Percentiles rank a stretch among this genome's conserved stretches.
Conservation (phyloP, 2,113 vertebrate species). For the Eidolon helvum region DNA sequence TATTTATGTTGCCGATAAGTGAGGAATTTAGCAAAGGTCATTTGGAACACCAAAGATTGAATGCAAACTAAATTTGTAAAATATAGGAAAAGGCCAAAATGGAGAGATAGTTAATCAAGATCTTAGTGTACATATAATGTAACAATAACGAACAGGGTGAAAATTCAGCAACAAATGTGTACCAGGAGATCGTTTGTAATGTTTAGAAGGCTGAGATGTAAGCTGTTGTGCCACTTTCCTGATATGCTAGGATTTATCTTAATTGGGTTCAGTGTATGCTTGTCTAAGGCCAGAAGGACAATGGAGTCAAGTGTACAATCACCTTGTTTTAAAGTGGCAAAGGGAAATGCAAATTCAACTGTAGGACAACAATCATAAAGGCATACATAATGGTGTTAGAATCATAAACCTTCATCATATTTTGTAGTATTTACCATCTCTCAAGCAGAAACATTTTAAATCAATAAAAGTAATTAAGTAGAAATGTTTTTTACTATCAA, state of each 20-base stretch:
- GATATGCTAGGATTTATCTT: not conserved
- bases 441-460: not conserved
- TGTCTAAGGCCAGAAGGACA: not conserved
- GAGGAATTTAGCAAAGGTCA: not conserved
- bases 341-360: not conserved
- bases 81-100: not conserved
- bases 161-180: not conserved
- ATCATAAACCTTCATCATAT: not conserved
- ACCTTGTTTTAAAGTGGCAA: not conserved
- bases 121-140: not conserved
- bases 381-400: not conserved
- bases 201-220: not conserved
- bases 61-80: not conserved
- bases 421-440: not conserved
- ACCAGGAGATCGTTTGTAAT: not conserved
- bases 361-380: not conserved
- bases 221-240: not conserved
- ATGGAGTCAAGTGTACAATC: accelerated
- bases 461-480: not conserved
- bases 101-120: not conserved
- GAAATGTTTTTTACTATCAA: not conserved
- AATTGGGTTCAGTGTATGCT: too few relatives aligned
- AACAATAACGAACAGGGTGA: not conserved
- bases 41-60: not conserved
- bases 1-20: not conserved